Base-by-base conservation (phyloP, 2,888 invertebrate genomes). In the Phyllotreta cruciferae region DNA sequence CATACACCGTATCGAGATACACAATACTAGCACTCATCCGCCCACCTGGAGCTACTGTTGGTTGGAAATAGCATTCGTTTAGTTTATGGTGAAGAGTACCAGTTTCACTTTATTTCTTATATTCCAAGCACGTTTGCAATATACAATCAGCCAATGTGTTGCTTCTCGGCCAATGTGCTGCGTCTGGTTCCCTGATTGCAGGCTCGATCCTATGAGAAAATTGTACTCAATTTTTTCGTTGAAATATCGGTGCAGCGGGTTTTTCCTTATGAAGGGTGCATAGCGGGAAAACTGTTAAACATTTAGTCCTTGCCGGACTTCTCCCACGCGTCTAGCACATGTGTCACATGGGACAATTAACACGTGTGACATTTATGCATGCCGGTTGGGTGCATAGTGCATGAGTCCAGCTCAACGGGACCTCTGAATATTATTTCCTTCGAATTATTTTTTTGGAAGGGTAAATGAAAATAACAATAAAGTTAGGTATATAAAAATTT, bases 331-430 rank as follows among this genome's bases (percentile, higher is more conserved):
- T 65, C 67, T 64, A 62, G 63, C 73, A 73, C 72, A 74, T 72
- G 73, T 72, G 73, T 72, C 70, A 69, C 73, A 69, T 71, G 70
- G 71, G 72, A 67, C 71, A 70, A 71, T 73, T 74, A 71, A 71
- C 74, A 74, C 74, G 74, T 73, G 75, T 74, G 76, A 71, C 71
- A 71, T 70, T 71, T 69, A 68, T 69, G 68, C 65, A 68, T 71
- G 67, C 67, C 71, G 67, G 65, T 69, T 70, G 66, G 65, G 60
- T 69, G 65, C 67, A 71, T 62, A 65, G 57, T 58, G 62, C 58
- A 53, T 57, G 56, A 53, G 52, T 60, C 37, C 52, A 13, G 35
- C 60, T 60, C 60, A 24, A 60, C 52, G 42, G 60, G 60, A 44
- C 52, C 60, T 52, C 52, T 38, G 44, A 60, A 60, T 24, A 24